Evolutionary conservation across 2,888 invertebrate species (phyloP).

Genomic region (Meta bourneti): DNA sequence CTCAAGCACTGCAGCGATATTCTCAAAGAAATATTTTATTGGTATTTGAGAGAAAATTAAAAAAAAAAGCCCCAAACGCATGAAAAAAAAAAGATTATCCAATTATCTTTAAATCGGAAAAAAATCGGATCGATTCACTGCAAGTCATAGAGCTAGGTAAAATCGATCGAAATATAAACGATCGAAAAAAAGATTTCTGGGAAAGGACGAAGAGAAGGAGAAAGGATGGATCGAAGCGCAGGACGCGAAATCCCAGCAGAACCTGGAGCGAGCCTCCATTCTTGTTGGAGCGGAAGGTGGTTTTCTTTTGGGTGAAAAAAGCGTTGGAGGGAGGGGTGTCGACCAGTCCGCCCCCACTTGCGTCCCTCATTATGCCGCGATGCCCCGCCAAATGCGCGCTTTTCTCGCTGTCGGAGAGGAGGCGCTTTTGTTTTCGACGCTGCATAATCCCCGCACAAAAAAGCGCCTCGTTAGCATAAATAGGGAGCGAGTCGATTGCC

Average conservation of each 20-base stretch:
- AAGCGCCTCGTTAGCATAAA: conserved; percentile 70
- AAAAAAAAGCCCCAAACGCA: no score
- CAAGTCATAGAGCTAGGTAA: no score
- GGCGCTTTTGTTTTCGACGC: conserved; percentile 73
- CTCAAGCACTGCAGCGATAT: no score
- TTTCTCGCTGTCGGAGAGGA: conserved; percentile 21
- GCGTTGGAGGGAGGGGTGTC: conserved; percentile 27
- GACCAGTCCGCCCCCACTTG: conserved; percentile 14
- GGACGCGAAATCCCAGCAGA: background rate
- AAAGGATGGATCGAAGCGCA: background rate
- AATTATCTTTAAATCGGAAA: no score
- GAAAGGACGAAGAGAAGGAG: no score
- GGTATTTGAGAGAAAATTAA: no score
- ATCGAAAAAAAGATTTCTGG: no score
- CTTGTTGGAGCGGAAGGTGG: background rate
- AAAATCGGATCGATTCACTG: no score
- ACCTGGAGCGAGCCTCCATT: background rate
- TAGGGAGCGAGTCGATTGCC: conserved; percentile 53
- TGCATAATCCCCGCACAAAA: conserved; percentile 68
- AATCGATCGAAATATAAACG: no score
- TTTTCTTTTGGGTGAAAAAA: conserved; percentile 29
- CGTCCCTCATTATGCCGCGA: conserved; percentile 68
- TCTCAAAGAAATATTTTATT: no score
- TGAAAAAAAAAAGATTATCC: no score
- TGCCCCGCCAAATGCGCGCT: conserved; percentile 18